Conservation (phyloP, 2,797 vertebrate species). For the Knipowitschia caucasica region DNA sequence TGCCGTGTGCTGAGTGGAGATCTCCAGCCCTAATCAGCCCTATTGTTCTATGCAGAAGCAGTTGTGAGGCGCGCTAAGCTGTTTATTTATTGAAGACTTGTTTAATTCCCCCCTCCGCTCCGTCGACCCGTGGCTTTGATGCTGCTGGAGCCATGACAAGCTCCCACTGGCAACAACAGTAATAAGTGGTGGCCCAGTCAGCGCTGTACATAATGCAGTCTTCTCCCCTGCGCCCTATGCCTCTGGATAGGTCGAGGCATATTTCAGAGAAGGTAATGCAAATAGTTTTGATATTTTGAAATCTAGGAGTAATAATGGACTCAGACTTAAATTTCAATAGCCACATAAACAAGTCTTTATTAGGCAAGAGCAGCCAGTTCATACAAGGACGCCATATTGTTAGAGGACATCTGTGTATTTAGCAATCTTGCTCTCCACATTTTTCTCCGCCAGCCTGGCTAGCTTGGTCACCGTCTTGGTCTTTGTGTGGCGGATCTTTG, state of each 20-base stretch:
- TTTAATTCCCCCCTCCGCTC: conserved; percentile 58
- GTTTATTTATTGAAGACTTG: conserved; percentile 75
- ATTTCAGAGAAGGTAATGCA: not conserved
- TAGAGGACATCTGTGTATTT: conserved; percentile 88
- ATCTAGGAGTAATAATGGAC: too few relatives aligned
- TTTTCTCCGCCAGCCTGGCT: conserved; percentile 85
- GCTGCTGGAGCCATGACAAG: conserved; percentile 37
- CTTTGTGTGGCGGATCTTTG: conserved; percentile 83
- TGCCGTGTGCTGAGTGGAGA: conserved; percentile 62
- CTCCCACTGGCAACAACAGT: conserved; percentile 50
- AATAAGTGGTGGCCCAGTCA: conserved; percentile 47
- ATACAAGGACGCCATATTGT: conserved; percentile 87
- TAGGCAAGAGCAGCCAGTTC: conserved; percentile 52
- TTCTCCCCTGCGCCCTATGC: conserved; percentile 7
- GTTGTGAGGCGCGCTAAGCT: conserved; percentile 67
- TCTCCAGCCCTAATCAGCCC: conserved; percentile 70
- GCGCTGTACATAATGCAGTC: conserved; percentile 24
- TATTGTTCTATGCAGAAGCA: conserved; percentile 61
- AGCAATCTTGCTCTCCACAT: conserved; percentile 81
- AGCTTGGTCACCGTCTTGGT: conserved; percentile 84
- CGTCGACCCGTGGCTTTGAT: conserved; percentile 32
- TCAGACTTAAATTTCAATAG: too few relatives aligned
- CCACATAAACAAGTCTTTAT: conserved; percentile 81
- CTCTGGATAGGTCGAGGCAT: conserved; percentile 3
- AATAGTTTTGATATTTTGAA: not conserved